phyloP scores from a whole-genome alignment of 2,888 invertebrate species.

The Agrochola lychnidis region DNA sequence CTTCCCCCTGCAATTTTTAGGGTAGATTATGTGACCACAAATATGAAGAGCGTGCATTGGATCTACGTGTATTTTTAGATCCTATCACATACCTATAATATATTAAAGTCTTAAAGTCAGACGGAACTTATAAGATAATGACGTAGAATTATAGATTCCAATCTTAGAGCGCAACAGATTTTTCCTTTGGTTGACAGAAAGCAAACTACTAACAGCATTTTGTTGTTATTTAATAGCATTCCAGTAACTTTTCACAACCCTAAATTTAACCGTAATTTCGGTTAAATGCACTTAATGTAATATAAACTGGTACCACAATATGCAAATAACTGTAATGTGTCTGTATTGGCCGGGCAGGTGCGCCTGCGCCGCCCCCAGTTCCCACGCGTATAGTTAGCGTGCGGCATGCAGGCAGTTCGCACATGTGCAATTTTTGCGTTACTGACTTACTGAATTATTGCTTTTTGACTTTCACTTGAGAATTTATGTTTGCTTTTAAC shows the following conservation, averaged over 20 bases:
- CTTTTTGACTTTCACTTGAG: conserved; percentile 34
- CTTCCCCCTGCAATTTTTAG: conserved; percentile 8
- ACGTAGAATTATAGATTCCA: too few species aligned
- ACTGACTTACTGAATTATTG: conserved; percentile 20
- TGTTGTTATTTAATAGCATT: not conserved
- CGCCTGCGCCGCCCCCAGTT: conserved; percentile 44
- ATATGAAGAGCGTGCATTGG: not conserved
- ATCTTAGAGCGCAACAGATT: not conserved
- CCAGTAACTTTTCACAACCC: not conserved
- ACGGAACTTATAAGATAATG: not conserved
- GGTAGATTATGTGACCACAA: not conserved
- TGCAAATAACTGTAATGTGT: conserved; percentile 39
- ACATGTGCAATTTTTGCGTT: conserved; percentile 43
- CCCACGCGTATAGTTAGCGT: conserved; percentile 56
- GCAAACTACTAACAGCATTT: not conserved
- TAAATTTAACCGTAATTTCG: not conserved
- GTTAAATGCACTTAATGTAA: not conserved
- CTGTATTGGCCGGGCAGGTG: conserved; percentile 44
- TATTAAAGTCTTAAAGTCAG: not conserved
- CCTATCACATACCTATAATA: not conserved
- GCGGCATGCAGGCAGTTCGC: conserved; percentile 34
- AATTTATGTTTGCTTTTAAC: not conserved
- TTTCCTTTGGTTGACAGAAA: not conserved
- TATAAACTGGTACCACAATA: conserved; percentile 18
- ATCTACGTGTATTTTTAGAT: not conserved